Percentiles rank a stretch among this genome's conserved stretches.
Conservation (phyloP, 2,888 invertebrate species). For the Micoletzkya japonica region DNA sequence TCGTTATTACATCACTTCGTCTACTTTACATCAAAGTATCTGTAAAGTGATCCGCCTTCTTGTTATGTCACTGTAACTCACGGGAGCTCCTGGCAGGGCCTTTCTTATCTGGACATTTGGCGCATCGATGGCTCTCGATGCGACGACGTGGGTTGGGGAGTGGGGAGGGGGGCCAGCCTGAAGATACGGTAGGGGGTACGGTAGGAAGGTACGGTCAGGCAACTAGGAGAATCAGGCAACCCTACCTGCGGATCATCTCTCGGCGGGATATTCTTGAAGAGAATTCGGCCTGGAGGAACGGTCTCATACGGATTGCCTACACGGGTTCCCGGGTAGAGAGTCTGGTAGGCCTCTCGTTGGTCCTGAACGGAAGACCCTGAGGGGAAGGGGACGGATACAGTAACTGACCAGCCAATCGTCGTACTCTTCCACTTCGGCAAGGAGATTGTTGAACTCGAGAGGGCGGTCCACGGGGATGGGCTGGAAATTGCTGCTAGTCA, state of each 20-base stretch:
- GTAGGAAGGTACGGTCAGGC: too few species aligned
- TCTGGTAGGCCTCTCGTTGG: conserved; percentile 26
- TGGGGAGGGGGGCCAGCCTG: too few species aligned
- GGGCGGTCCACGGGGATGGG: conserved; percentile 16
- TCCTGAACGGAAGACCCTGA: conserved; percentile 12
- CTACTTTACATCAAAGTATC: too few species aligned
- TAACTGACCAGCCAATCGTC: conserved; percentile 30
- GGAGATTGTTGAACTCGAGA: conserved; percentile 20
- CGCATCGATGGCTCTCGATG: conserved; percentile 2
- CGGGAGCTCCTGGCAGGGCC: not conserved
- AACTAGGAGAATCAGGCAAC: not conserved
- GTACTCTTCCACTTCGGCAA: conserved; percentile 26
- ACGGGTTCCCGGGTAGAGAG: conserved; percentile 13
- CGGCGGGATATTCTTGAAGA: conserved; percentile 22
- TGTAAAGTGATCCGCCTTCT: too few species aligned
- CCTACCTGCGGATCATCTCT: not conserved
- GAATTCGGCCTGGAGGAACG: conserved; percentile 15
- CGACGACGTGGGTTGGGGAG: conserved; percentile 23
- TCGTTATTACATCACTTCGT: not conserved
- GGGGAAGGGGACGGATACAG: not conserved
- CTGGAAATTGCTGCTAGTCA: conserved; percentile 11
- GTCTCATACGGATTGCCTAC: conserved; percentile 24
- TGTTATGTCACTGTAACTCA: too few species aligned
- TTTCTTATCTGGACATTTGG: not conserved
- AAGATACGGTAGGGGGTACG: conserved; percentile 2